Evolutionary conservation across 2,113 vertebrate genomes (phyloP), one percentile per base, ranked within the genome.

Genomic region (Oxyura jamaicensis): DNA sequence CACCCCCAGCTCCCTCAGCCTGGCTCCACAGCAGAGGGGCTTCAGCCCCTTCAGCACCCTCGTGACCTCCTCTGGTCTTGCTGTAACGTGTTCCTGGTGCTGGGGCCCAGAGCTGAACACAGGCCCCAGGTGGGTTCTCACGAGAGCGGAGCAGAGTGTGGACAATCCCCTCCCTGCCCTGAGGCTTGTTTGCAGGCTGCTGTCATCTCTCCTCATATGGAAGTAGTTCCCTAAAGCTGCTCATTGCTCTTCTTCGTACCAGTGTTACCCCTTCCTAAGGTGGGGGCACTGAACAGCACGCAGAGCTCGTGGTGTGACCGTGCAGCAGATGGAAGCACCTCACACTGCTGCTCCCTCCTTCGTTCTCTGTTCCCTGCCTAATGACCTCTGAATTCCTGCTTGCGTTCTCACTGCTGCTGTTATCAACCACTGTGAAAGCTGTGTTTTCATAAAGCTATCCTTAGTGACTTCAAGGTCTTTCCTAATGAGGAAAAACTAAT

Each of bases 301-400:
- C 26, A 3, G 71, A 39, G 15, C 35, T 79, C 11, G 33, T 58
- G 62, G 10, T 19, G 4, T 0, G 0, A 39, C 23, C 0, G 0
- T 26, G 29, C 35, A 41, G 46, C 62, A 12, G 55, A 23, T 0
- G 1, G 73, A 13, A 10, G 26, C 56, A 8, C 29, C 42, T 88
- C 46, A 41, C 35, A 1, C 23, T 87, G 66, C 71, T 93, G 62
- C 78, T 68, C 39, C 39, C 42, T 79, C 5, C 44, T 59, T 4
- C 0, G 1, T 7, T 28, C 56, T 58, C 55, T n/a, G 2, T 44
- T 83, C 35, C 36, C 41, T 86, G 53, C 56, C 46, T 71, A 15
- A 63, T 83, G 55, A 20, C 36, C 88, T 50, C 50, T 81, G 36
- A 74, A 95, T 46, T 83, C 21, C 33, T 50, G 3, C 36, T 93